Evolutionary conservation across 1,140 invertebrate genomes (phyloP), one percentile per base, ranked within the genome.

Genomic region (Pogonognathellus flavescens): DNA sequence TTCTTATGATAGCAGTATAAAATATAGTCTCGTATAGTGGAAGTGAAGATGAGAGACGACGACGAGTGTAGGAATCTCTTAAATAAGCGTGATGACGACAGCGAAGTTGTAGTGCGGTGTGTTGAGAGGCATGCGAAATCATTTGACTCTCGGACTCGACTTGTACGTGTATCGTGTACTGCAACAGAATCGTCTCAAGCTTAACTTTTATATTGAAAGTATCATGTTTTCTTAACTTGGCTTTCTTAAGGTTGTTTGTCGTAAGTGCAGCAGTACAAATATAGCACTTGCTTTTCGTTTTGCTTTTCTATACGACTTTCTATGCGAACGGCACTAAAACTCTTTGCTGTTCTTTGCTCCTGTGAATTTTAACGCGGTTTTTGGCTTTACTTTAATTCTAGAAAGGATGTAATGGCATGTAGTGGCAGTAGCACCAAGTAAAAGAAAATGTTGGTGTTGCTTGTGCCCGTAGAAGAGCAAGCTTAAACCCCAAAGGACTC

Each of bases 91-190:
- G 70, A 76, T 76, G 70, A 76, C 70, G 31, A 41, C 31, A 6
- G 6, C 31, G 31, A 41, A 3, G 31, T 1, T 41, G 31, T 41
- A 41, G 31, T 41, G 6, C 6, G 70, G 41, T 76, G 70, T 76
- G 70, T 31, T 76, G 70, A 76, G 70, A 76, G 49, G 70, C 70
- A 76, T 76, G 70, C 70, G 31, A 76, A 76, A 76, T 76, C 70
- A 76, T 76, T 50, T 76, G 66, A 76, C n/a, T 25, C 57, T 62
- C 60, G 20, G 62, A 66, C 62, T 66, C 62, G 25, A 66, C 62
- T 20, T 66, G 62, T 25, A 41, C 6, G 31, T 41, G 31, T 41
- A 41, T 41, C 1, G 31, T 41, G 31, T 41, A 1, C 31, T 41
- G 31, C 31, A 41, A 41, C 31, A 41, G 31, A 3, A 41, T 41